phyloP scores from a whole-genome alignment of 2,113 vertebrate species.

The Azemiops feae region DNA sequence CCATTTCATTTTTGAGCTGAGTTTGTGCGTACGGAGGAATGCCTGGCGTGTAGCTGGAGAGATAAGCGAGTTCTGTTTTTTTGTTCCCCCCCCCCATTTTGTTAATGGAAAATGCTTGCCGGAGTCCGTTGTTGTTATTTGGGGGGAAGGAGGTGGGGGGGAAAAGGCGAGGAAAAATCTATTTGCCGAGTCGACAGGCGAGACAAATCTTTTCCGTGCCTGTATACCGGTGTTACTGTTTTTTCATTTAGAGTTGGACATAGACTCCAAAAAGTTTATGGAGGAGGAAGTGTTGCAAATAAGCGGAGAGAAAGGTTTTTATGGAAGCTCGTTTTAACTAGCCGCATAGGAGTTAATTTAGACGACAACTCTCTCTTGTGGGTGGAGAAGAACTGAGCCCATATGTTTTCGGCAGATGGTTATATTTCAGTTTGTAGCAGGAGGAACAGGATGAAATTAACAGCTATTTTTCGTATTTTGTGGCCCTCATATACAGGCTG shows the following conservation, averaged over 20 bases:
- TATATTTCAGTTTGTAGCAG: neutral
- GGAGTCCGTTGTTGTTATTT: neutral
- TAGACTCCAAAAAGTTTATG: neutral
- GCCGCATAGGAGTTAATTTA: neutral
- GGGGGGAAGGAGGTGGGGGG: neutral
- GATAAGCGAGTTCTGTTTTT: neutral
- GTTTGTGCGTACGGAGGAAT: neutral
- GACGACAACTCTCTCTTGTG: neutral
- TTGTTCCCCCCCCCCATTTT: neutral
- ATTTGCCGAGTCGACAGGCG: neutral
- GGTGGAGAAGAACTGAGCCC: neutral
- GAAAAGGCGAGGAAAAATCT: neutral
- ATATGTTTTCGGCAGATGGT: neutral
- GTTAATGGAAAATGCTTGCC: constrained; percentile 3
- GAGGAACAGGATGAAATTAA: neutral
- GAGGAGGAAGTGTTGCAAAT: constrained; percentile 3
- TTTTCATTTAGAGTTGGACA: constrained; percentile 5
- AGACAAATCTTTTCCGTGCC: neutral
- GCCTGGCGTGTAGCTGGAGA: neutral
- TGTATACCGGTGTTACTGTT: constrained; percentile 10
- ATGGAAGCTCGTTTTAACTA: neutral
- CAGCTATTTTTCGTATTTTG: neutral
- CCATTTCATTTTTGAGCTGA: constrained; percentile 12
- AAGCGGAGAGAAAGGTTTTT: neutral
- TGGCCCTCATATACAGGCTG: neutral